These are phyloP conservation scores for Oegoconia quadripuncta DNA, from an alignment of 2,888 invertebrate genomes.

Conservation along the genomic window DNA sequence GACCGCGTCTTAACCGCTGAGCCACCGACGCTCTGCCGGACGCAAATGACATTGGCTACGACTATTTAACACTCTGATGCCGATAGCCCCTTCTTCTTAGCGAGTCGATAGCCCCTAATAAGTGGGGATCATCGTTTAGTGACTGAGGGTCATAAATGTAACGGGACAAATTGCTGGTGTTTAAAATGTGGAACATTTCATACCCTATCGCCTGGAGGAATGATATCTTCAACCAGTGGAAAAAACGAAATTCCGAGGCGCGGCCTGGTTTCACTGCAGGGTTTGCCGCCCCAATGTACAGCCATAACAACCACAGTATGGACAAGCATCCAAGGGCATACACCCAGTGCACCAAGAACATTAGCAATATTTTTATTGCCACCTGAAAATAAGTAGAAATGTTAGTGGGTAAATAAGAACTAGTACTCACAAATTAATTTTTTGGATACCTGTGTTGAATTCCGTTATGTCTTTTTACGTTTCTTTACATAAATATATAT, in stretches of 20 bases:
- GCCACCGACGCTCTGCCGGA: too few relatives aligned
- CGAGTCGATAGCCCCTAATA: too few relatives aligned
- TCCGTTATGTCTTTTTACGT: too few relatives aligned
- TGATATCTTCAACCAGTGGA: conserved; percentile 86
- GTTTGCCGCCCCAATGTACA: conserved; percentile 96
- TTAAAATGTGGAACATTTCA: background rate
- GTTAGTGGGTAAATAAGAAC: background rate
- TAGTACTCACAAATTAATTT: background rate
- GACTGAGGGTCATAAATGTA: too few relatives aligned
- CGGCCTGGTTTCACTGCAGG: conserved; percentile 97
- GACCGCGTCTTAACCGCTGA: too few relatives aligned
- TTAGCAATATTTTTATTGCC: conserved; percentile 90
- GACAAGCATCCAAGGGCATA: conserved; percentile 92
- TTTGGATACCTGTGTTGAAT: background rate
- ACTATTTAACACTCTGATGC: too few relatives aligned
- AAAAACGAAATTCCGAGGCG: conserved; percentile 89
- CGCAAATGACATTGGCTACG: too few relatives aligned
- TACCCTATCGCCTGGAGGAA: conserved; percentile 88
- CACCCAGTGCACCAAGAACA: conserved; percentile 96
- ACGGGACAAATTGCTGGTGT: too few relatives aligned
- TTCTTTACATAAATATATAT: too few relatives aligned
- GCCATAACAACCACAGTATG: conserved; percentile 91
- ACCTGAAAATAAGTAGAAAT: conserved; percentile 77
- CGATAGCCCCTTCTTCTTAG: too few relatives aligned
- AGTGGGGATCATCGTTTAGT: too few relatives aligned